These are phyloP conservation scores for Silvanus unidentatus DNA, from an alignment of 2,888 invertebrate genomes.

Conservation along the genomic window DNA sequence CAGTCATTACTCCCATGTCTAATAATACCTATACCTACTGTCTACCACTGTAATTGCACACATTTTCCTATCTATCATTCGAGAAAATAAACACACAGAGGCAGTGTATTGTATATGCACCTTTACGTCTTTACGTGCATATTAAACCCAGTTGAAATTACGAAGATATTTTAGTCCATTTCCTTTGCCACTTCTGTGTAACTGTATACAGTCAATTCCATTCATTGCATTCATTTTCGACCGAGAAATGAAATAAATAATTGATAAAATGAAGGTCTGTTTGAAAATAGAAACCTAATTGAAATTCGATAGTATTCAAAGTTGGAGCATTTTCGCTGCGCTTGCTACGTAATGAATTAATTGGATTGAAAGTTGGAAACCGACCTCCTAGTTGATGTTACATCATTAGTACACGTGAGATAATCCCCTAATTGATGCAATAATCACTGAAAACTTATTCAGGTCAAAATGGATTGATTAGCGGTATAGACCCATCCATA, in stretches of 20 bases:
- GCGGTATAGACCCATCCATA: too few species aligned
- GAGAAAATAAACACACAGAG: conserved; percentile 20
- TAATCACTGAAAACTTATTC: conserved; percentile 17
- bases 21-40: conserved; percentile 28
- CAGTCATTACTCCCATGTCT: conserved; percentile 36
- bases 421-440: conserved; percentile 18
- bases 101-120: too few species aligned
- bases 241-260: too few species aligned
- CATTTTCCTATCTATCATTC: conserved; percentile 18
- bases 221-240: too few species aligned
- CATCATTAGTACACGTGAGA: conserved; percentile 24
- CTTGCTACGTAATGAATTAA: not conserved
- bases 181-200: too few species aligned
- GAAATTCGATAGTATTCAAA: conserved; percentile 9
- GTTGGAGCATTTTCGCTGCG: not conserved
- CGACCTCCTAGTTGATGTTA: conserved; percentile 14
- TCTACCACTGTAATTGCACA: conserved; percentile 16
- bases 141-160: too few species aligned
- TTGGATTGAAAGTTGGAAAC: conserved; percentile 4
- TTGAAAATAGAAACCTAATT: too few species aligned
- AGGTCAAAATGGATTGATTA: not conserved
- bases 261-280: too few species aligned
- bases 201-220: too few species aligned
- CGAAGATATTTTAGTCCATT: too few species aligned
- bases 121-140: too few species aligned